Base-by-base conservation (phyloP, 1,140 invertebrate genomes). In the Semibalanus balanoides region DNA sequence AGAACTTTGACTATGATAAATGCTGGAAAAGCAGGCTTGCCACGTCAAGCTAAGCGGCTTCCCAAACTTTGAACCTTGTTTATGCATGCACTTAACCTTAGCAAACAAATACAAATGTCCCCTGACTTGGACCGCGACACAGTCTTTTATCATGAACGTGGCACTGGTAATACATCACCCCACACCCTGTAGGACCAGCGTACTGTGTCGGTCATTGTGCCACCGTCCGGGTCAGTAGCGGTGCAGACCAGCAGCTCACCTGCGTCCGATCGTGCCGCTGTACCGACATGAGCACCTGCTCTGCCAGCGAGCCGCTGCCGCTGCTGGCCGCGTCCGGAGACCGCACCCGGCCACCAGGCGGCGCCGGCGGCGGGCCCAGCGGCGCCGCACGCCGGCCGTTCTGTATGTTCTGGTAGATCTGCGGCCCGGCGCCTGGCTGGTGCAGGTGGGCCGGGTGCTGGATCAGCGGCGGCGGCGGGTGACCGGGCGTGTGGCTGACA, bases 401-500 rank as follows among this genome's bases (percentile, higher is more conserved):
- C 74, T 76, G 79, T 79, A 22, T 79, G 81, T 74, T 78, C 79
- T 74, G 79, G 80, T 76, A 78, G 75, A 75, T 77, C 76, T 51
- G 31, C 29, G 51, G 73, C 31, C 69, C 30, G 28, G 75, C 28
- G 29, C 69, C 78, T n/a, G 73, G 77, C 31, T 78, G 76, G 43
- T 64, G 31, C 27, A 73, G 29, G 35, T 78, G 75, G 11, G 70
- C 73, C 43, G 74, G 75, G 74, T 73, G 75, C 19, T 64, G 73
- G 29, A 76, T 28, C 22, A 70, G 75, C 25, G 76, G 75, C 27
- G 76, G 75, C 31, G 74, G 73, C 30, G 75, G 74, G 28, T 82
- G 81, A 35, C 76, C 81, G 69, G 82, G 77, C 78, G 79, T 14
- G 78, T 81, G 83, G 80, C 81, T 83, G 80, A 80, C 82, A 76